A percentile compares a stretch with the other conserved stretches of the same genome.
These are phyloP conservation scores for Microtus oregoni DNA, from an alignment of 2,113 vertebrate genomes.

Conservation along the genomic window DNA sequence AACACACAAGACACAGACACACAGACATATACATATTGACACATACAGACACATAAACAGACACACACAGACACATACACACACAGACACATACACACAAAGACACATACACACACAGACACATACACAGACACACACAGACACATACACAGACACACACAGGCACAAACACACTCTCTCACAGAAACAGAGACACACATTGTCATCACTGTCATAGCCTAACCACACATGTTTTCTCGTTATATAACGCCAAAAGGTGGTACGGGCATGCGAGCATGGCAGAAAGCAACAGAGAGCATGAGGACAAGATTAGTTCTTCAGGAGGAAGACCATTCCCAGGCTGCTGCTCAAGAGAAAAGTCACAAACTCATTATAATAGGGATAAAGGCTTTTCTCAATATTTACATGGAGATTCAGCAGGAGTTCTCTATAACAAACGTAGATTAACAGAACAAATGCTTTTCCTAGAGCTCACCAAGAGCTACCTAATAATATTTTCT, in stretches of 20 bases:
- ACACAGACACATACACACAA: neutral
- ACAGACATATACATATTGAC: neutral
- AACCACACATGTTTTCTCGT: neutral
- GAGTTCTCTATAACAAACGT: neutral
- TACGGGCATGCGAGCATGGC: neutral
- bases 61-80: neutral
- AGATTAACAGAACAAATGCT: neutral
- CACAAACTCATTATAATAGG: neutral
- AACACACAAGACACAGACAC: neutral
- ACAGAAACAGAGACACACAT: neutral
- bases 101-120: neutral
- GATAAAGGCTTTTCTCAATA: neutral
- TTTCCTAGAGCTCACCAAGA: neutral
- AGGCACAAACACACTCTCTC: neutral
- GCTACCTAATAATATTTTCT: neutral
- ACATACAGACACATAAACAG: neutral
- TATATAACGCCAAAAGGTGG: neutral
- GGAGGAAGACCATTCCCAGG: neutral
- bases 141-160: neutral
- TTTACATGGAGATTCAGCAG: neutral
- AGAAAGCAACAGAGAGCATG: neutral
- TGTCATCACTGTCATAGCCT: neutral
- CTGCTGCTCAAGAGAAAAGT: slow-evolving; percentile 38
- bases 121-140: neutral
- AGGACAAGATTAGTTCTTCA: neutral